Base-by-base conservation (phyloP, 53 echinoderm and acorn worm genomes). In the Mesocentrotus franciscanus region DNA sequence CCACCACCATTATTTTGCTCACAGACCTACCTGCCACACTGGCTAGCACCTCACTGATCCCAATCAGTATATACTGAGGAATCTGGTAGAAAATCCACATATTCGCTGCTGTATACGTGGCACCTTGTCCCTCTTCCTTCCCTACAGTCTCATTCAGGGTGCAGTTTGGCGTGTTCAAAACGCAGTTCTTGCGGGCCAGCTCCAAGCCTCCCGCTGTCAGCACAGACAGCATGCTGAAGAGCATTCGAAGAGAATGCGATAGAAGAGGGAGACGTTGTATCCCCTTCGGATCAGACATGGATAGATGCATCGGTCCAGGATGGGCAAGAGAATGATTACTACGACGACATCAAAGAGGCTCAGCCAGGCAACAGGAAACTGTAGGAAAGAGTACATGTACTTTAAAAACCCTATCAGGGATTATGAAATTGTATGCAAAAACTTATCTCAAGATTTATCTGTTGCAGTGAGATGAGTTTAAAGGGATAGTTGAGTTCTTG, bases 21-120 rank as follows among this genome's bases (percentile, higher is more conserved):
- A n/a, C n/a, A 11, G 10, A 62, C 96, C 94, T 60, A 99, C 99
- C 98, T 95, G 99, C 99, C 10, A 99, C 97, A 94, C 99, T 99
- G 59, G 99, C 97, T 78, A 99, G 97, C 24, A 98, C 99, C 91
- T 99, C 99, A 92, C 99, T 97, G 55, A 99, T 96, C 17, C 99
- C 99, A 90, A 99, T 98, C 14, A 99, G 93, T 4, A 95, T 78
- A 91, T 98, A 99, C 97, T 99, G 99, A 2, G 98, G 99, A 29
- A 99, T 97, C 96, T 99, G 99, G 56, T 90, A 96, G 90, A 98
- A 96, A 27, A 99, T 90, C 94, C 97, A 97, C 55, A 99, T 95
- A 27, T 97, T 56, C 8, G 97, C 98, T 5, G 95, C 96, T 22
- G 56, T 10, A 96, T 98, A 99, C n/a, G 22, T 71, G 0, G 96